Percentiles rank a stretch among this genome's conserved stretches.
phyloP scores from a whole-genome alignment of 2,888 invertebrate genomes.

The Catocala nupta region DNA sequence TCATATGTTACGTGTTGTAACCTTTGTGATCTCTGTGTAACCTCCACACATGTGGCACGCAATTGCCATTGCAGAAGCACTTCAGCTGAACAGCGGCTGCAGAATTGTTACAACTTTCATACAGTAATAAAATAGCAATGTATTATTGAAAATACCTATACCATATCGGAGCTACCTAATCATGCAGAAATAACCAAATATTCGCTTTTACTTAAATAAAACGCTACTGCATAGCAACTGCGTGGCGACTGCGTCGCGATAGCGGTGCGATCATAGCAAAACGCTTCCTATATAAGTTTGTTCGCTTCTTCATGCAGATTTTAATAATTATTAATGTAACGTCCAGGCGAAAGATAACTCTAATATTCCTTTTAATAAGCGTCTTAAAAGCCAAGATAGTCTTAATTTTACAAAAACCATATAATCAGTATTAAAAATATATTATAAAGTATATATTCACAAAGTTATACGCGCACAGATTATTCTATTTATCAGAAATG shows the following conservation, averaged over 20 bases:
- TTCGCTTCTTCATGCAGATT: slow-evolving; percentile 2
- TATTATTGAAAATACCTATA: too few relatives aligned
- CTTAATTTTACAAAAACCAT: slow-evolving; percentile 28
- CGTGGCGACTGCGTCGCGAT: slow-evolving; percentile 1
- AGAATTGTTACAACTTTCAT: too few relatives aligned
- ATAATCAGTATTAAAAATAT: slow-evolving; percentile 41
- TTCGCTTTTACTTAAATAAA: too few relatives aligned
- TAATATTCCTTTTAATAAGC: background rate
- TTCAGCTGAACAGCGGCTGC: too few relatives aligned
- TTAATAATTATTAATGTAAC: slow-evolving; percentile 1
- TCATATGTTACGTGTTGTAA: too few relatives aligned
- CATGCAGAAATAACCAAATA: too few relatives aligned
- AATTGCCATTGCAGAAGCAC: too few relatives aligned
- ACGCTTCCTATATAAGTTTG: background rate
- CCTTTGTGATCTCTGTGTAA: too few relatives aligned
- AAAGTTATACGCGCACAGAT: slow-evolving; percentile 58
- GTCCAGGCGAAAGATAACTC: background rate
- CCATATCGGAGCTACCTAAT: too few relatives aligned
- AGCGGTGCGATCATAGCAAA: background rate
- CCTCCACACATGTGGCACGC: too few relatives aligned
- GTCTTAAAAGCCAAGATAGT: slow-evolving; percentile 32
- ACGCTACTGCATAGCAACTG: too few relatives aligned
- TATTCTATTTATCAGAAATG: slow-evolving; percentile 34
- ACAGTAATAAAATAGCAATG: too few relatives aligned
- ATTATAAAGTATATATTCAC: slow-evolving; percentile 40